Percentiles rank a stretch among this genome's conserved stretches.
These are phyloP conservation scores for Paramuricea clavata DNA, from an alignment of 92 coral and sea anemone species.

Conservation along the genomic window DNA sequence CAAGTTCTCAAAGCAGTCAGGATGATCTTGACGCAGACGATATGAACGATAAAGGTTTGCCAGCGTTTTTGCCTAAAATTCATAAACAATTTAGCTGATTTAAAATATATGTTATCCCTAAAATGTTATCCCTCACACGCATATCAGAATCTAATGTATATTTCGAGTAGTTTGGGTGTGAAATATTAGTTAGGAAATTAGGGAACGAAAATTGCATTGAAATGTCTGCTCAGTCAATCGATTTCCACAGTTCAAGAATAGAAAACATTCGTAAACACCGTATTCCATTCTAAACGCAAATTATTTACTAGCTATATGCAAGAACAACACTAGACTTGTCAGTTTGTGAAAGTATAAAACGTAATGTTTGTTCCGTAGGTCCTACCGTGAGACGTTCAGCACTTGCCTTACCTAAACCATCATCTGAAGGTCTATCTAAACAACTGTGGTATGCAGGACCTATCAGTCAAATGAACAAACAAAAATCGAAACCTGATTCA, in stretches of 20 bases:
- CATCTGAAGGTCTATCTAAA: conserved; percentile 48
- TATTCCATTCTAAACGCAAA: too few relatives aligned
- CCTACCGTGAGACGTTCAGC: conserved; percentile 43
- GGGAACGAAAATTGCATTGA: neutral
- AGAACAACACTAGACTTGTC: too few relatives aligned
- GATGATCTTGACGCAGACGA: conserved; percentile 30
- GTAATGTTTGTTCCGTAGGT: conserved; percentile 3
- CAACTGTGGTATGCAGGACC: conserved; percentile 52
- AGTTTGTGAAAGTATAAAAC: too few relatives aligned
- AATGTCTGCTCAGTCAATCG: too few relatives aligned
- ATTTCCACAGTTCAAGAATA: too few relatives aligned
- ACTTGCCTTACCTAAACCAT: conserved; percentile 46
- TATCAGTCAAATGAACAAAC: conserved; percentile 43
- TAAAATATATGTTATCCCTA: too few relatives aligned
- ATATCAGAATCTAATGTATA: too few relatives aligned
- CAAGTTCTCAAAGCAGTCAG: conserved; percentile 18
- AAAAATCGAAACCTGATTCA: conserved; percentile 25
- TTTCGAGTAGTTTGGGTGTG: too few relatives aligned
- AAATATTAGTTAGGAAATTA: neutral
- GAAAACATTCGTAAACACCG: too few relatives aligned
- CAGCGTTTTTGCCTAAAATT: neutral
- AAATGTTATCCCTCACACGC: too few relatives aligned
- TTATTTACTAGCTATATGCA: too few relatives aligned
- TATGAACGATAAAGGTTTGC: conserved; percentile 23
- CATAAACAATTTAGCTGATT: neutral